phyloP scores from a whole-genome alignment of 64 coral and sea anemone species.

The Actinia tenebrosa region DNA sequence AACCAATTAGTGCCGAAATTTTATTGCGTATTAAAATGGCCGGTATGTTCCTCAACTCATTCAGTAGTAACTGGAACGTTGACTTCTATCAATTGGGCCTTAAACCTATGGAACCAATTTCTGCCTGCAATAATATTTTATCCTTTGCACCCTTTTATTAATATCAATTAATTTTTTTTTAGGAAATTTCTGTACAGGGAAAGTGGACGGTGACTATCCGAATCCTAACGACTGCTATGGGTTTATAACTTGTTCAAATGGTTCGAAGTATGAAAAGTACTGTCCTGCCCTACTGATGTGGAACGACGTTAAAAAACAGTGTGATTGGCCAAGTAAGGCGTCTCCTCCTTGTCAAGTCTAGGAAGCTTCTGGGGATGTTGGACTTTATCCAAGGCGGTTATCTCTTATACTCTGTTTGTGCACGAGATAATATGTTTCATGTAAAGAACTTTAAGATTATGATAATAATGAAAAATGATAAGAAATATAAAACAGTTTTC shows the following conservation, averaged over 20 bases:
- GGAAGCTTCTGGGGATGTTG: too few relatives aligned
- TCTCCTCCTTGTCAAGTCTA: not conserved
- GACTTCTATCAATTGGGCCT: too few relatives aligned
- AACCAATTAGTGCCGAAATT: too few relatives aligned
- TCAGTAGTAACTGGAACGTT: too few relatives aligned
- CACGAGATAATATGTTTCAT: too few relatives aligned
- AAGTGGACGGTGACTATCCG: not conserved
- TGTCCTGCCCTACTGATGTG: not conserved
- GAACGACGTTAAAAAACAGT: not conserved
- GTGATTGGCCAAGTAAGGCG: slow-evolving; percentile 5
- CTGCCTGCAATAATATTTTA: too few relatives aligned
- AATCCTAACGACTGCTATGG: not conserved
- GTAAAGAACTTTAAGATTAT: too few relatives aligned
- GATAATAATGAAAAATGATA: not conserved
- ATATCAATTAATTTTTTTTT: not conserved
- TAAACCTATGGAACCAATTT: too few relatives aligned
- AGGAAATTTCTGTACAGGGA: slow-evolving; percentile 13
- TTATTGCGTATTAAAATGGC: too few relatives aligned
- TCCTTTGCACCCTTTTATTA: too few relatives aligned
- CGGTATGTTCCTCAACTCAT: too few relatives aligned
- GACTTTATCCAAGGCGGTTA: not conserved
- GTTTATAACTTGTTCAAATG: not conserved
- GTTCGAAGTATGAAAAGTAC: not conserved
- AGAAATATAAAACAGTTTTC: not conserved
- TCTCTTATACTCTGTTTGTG: too few relatives aligned